A percentile compares a stretch with the other conserved stretches of the same genome.
These are phyloP conservation scores for Butorides virescens DNA, from an alignment of 2,113 vertebrate species.

Conservation along the genomic window DNA sequence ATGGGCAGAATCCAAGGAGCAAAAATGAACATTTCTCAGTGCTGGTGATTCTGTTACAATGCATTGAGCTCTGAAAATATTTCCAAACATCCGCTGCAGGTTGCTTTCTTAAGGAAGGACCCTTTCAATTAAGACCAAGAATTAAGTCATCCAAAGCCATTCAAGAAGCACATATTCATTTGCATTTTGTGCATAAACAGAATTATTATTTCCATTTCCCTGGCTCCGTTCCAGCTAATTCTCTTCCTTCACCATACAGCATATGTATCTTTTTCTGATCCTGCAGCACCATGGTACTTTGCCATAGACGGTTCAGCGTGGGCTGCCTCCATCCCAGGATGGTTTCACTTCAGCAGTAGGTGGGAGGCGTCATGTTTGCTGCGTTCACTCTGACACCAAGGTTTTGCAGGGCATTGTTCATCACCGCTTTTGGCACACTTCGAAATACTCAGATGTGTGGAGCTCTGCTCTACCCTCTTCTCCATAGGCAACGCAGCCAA, in stretches of 20 bases:
- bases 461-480: background rate
- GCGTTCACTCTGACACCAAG: background rate
- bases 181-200: background rate
- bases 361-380: background rate
- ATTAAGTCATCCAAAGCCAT: background rate
- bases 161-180: background rate
- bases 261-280: background rate
- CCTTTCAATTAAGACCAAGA: background rate
- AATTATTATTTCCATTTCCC: background rate
- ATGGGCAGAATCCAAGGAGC: constrained; percentile 5
- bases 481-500: background rate
- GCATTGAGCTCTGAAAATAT: background rate
- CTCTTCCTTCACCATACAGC: background rate
- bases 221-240: background rate
- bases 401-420: background rate
- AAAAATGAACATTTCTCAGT: constrained; percentile 24
- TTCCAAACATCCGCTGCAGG: background rate
- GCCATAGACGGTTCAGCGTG: background rate
- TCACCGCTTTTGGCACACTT: background rate
- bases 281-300: background rate
- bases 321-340: background rate
- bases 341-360: background rate
- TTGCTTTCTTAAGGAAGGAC: background rate
- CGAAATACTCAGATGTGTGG: background rate
- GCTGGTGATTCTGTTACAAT: background rate